Percentiles rank a stretch among this genome's conserved stretches.
Evolutionary conservation across 2,888 invertebrate species (phyloP).

Genomic region (Acheta domesticus): DNA sequence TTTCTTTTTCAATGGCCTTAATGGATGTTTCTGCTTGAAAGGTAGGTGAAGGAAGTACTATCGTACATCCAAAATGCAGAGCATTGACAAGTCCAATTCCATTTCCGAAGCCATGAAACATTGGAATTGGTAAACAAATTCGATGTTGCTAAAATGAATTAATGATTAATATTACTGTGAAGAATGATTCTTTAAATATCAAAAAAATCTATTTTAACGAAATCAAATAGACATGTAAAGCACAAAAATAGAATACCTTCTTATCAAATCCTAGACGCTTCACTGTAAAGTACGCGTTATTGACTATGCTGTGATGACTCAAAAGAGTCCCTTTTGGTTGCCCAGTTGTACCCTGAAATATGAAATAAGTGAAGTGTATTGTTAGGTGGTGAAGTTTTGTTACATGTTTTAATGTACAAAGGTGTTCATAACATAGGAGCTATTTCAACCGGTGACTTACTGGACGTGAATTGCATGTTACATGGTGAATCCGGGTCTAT

Average conservation of each 20-base stretch:
- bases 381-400: neutral
- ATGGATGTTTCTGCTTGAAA: conserved; percentile 63
- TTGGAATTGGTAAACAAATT: conserved; percentile 61
- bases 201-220: too few species aligned
- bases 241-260: conserved; percentile 42
- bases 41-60: conserved; percentile 58
- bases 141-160: conserved; percentile 39
- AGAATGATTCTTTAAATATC: too few species aligned
- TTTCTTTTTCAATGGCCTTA: conserved; percentile 62
- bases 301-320: conserved; percentile 69
- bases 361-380: conserved; percentile 18
- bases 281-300: conserved; percentile 68
- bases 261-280: conserved; percentile 49
- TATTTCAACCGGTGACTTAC: conserved; percentile 44
- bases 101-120: conserved; percentile 80
- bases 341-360: conserved; percentile 69
- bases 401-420: neutral
- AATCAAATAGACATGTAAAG: too few species aligned
- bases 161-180: too few species aligned
- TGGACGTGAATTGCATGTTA: conserved; percentile 81
- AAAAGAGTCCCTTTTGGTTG: conserved; percentile 71
- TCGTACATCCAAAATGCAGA: conserved; percentile 58
- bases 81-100: conserved; percentile 58
- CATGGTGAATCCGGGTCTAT: conserved; percentile 65
- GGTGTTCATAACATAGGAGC: neutral